Percentiles rank a stretch among this genome's conserved stretches.
These are phyloP conservation scores for Malurus elegans DNA, from an alignment of 2,113 vertebrate genomes.

Conservation along the genomic window DNA sequence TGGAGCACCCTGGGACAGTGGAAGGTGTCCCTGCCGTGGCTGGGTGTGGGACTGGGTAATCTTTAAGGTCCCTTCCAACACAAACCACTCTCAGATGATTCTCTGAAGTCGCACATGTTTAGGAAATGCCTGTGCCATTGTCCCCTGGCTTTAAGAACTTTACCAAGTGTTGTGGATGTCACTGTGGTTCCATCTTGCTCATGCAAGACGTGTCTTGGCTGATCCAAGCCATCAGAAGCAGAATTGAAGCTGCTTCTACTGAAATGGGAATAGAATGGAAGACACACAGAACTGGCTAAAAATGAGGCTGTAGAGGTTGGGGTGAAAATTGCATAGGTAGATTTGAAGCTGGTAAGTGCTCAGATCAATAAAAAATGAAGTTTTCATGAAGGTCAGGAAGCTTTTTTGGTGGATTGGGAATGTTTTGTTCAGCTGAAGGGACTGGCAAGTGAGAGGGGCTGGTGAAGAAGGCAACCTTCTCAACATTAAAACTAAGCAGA, in stretches of 20 bases:
- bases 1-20: accelerated
- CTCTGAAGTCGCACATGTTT: background rate
- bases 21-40: background rate
- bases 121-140: background rate
- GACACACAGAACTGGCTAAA: accelerated
- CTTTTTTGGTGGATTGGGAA: background rate
- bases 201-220: background rate
- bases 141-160: background rate
- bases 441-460: background rate
- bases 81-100: background rate
- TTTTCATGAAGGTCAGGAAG: background rate
- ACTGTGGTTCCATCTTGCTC: background rate
- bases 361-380: background rate
- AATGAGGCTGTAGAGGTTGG: background rate
- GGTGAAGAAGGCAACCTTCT: background rate
- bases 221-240: background rate
- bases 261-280: background rate
- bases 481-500: background rate
- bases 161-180: background rate
- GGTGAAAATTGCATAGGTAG: background rate
- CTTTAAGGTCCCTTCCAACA: background rate
- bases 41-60: background rate
- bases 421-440: background rate
- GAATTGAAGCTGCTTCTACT: background rate
- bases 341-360: background rate